Base-by-base conservation (phyloP, 2,888 invertebrate species). In the Eledone cirrhosa region DNA sequence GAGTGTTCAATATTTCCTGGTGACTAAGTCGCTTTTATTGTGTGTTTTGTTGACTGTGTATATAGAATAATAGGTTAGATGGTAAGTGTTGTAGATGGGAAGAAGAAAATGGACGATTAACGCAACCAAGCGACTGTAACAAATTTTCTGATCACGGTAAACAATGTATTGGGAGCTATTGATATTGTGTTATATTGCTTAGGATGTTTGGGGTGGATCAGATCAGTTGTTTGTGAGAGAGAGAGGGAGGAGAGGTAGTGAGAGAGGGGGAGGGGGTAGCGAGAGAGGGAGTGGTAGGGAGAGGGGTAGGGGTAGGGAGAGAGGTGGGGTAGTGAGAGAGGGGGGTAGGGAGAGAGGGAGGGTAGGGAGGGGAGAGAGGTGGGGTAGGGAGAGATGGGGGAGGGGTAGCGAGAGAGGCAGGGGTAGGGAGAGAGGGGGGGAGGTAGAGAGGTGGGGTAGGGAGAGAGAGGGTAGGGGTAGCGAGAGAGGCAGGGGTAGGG, bases 361-460 rank as follows among this genome's bases (percentile, higher is more conserved):
- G 67, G 78, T 75, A 76, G 27, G 69, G 48, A 77, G 31, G 63
- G 47, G 77, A 48, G 76, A 67, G 48, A 78, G 78, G 69, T 65
- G 69, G 76, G 76, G 78, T 29, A 63, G 72, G 77, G 63, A 59
- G 19, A 41, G 22, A 31, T n/a, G 31, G 14, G 59, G 0, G 7
- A 33, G 78, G 4, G n/a, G 24, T 11, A 69, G 69, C 3, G n/a
- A 78, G 78, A 59, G 33, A n/a, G 78, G 3, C 14, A 33, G 65
- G 65, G 33, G 29, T 16, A 59, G 67, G 22, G 78, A 78, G 19
- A 16, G 3, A 29, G n/a, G 31, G n/a, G 48, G 27, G 48, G 48
- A 29, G 48, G 29, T 24, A 48, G 67, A 24, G 19, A 24, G 48
- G 29, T 29, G 11, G 24, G 27, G 7, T 31, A 78, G 2, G 5